Percentiles rank a stretch among this genome's conserved stretches.
Evolutionary conservation across 2,797 vertebrate species (phyloP).

Genomic region (Todus mexicanus): DNA sequence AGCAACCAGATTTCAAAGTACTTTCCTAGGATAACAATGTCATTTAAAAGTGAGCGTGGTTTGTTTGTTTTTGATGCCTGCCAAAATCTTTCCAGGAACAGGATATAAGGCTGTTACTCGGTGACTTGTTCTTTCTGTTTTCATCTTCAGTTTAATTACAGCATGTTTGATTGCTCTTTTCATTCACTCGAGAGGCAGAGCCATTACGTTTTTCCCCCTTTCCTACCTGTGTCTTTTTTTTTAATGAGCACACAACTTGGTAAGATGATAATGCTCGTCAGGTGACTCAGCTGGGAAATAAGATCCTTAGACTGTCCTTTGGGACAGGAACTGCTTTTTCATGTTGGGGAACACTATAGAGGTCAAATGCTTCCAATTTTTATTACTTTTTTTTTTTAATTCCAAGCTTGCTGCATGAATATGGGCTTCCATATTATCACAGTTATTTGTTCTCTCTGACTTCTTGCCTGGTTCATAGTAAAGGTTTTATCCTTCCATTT

Average conservation of each 20-base stretch:
- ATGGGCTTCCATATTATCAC: neutral
- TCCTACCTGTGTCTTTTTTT: neutral
- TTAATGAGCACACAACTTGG: neutral
- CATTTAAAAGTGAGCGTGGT: neutral
- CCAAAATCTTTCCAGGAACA: constrained; percentile 59
- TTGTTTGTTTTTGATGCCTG: constrained; percentile 33
- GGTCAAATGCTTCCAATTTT: neutral
- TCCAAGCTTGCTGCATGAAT: neutral
- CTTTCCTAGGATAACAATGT: neutral
- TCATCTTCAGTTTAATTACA: constrained; percentile 9
- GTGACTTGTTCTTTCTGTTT: constrained; percentile 31
- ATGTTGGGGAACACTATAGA: neutral
- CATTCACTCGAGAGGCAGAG: neutral
- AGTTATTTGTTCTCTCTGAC: neutral
- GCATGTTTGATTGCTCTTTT: constrained; percentile 32
- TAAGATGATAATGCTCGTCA: neutral
- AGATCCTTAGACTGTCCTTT: neutral
- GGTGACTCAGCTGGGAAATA: neutral
- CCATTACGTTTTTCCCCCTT: neutral
- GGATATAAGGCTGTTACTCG: constrained; percentile 17
- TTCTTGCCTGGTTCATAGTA: neutral
- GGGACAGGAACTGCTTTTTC: neutral
- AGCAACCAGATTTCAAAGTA: neutral
- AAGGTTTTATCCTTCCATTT: neutral
- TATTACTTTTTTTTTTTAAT: neutral